Evolutionary conservation across 2,797 vertebrate species (phyloP).

Genomic region (Sebastes taczanowskii): DNA sequence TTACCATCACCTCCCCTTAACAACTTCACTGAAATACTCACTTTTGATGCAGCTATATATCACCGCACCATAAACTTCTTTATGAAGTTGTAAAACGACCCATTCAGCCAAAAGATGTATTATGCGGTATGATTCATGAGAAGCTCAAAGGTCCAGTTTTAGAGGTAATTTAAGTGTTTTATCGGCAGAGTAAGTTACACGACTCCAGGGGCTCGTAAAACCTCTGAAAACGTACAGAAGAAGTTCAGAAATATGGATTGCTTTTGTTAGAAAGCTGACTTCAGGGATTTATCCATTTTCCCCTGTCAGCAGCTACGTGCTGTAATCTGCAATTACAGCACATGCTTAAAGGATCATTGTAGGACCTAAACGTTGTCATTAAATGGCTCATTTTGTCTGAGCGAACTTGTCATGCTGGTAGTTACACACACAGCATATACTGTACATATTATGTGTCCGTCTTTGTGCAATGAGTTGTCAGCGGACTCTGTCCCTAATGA

Average conservation of each 20-base stretch:
- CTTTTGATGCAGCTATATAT: background rate
- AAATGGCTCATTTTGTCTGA: constrained; percentile 3
- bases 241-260: background rate
- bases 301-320: constrained; percentile 46
- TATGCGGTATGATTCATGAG: background rate
- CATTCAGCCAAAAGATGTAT: background rate
- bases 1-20: background rate
- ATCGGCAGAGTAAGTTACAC: background rate
- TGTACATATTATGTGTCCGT: background rate
- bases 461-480: constrained; percentile 50
- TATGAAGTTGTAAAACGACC: background rate
- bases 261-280: constrained; percentile 29
- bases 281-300: background rate
- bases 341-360: background rate
- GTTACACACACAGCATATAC: background rate
- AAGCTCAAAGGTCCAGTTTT: constrained; percentile 49
- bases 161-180: constrained; percentile 17
- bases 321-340: constrained; percentile 7
- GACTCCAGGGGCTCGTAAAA: constrained; percentile 8
- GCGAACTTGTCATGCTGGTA: background rate
- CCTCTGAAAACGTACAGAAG: background rate
- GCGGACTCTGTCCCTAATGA: constrained; percentile 63
- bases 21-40: constrained; percentile 9
- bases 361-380: constrained; percentile 4
- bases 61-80: background rate